phyloP scores from a whole-genome alignment of 2,797 vertebrate genomes.

The Coregonus sp. region DNA sequence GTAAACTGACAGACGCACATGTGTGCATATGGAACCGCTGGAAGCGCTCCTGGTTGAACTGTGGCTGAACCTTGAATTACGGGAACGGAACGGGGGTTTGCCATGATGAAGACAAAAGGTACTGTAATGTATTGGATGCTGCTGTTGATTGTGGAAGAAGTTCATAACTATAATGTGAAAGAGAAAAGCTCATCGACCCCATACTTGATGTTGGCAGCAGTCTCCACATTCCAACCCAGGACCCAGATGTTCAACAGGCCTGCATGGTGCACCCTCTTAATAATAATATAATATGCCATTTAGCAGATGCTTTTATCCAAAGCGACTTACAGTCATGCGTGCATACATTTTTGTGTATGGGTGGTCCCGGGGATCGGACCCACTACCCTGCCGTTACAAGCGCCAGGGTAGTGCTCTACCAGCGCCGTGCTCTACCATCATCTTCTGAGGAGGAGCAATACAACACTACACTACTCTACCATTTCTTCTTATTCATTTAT shows the following conservation, averaged over 20 bases:
- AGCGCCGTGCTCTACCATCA: too few species aligned
- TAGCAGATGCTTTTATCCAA: too few species aligned
- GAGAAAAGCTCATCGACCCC: background rate
- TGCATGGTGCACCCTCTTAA: background rate
- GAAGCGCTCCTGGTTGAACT: background rate
- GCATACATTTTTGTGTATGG: too few species aligned
- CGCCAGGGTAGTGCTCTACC: too few species aligned
- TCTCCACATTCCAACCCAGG: background rate
- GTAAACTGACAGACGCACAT: conserved; percentile 11
- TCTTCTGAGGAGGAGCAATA: background rate
- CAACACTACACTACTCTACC: too few species aligned
- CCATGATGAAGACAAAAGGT: background rate
- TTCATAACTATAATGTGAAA: background rate
- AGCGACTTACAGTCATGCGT: too few species aligned
- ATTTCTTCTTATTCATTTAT: too few species aligned
- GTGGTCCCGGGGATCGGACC: too few species aligned
- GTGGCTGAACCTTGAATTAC: conserved; percentile 6
- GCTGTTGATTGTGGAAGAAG: background rate
- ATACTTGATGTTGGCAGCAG: background rate
- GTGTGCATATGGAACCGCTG: background rate
- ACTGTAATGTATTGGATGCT: background rate
- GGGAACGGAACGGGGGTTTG: background rate
- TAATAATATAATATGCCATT: too few species aligned
- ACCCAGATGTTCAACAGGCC: background rate
- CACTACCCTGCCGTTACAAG: too few species aligned